These are phyloP conservation scores for Caenorhabditis drosophilae DNA, from an alignment of 2,888 invertebrate species.

Conservation along the genomic window DNA sequence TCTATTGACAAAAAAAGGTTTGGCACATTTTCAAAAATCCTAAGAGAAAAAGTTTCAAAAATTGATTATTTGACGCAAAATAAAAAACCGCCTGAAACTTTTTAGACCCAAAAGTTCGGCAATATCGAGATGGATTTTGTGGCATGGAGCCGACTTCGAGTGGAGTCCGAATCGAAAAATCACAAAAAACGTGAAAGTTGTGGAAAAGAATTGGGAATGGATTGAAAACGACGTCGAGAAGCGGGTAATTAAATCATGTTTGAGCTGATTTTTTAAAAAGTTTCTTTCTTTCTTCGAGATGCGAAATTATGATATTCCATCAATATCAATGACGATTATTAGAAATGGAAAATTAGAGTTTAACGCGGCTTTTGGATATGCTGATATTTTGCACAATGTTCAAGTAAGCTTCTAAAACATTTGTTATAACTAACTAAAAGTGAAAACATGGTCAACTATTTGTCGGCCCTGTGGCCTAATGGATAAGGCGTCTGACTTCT, in stretches of 20 bases:
- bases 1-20: too few relatives aligned
- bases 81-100: too few relatives aligned
- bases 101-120: neutral
- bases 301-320: constrained; percentile 46
- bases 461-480: constrained; percentile 63
- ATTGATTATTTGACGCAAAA: neutral
- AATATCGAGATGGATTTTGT: constrained; percentile 38
- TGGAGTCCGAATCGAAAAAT: constrained; percentile 34
- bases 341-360: constrained; percentile 28
- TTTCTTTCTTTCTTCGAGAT: constrained; percentile 23
- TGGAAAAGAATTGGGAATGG: constrained; percentile 14
- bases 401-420: constrained; percentile 10
- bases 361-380: constrained; percentile 44
- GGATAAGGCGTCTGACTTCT: constrained; percentile 68
- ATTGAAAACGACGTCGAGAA: constrained; percentile 25
- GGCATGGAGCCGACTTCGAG: constrained; percentile 42
- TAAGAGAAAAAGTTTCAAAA: constrained; percentile 4
- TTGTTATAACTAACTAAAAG: neutral
- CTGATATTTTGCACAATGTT: constrained; percentile 38
- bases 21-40: too few relatives aligned
- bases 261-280: neutral
- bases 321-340: constrained; percentile 45
- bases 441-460: neutral
- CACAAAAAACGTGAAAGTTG: constrained; percentile 17
- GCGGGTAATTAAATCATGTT: constrained; percentile 5